These are phyloP conservation scores for Cheilosia scutellata DNA, from an alignment of 2,888 invertebrate species.

Conservation along the genomic window DNA sequence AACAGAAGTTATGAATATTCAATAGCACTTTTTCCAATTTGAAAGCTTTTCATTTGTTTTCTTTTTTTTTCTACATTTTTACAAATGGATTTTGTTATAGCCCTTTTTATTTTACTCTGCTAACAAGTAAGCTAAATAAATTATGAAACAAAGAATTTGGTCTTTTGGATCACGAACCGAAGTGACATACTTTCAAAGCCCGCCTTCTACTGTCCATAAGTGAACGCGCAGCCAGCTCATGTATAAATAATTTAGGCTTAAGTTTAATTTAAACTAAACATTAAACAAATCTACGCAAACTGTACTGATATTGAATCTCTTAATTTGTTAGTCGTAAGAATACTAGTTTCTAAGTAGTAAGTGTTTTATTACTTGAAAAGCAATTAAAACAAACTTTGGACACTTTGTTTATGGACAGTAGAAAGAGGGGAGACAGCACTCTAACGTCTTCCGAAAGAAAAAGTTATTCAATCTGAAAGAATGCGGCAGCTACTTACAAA, in stretches of 20 bases:
- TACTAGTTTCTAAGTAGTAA: slow-evolving; percentile 30
- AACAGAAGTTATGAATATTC: slow-evolving; percentile 9
- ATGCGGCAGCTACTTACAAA: slow-evolving; percentile 12
- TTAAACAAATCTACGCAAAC: slow-evolving; percentile 48
- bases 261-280: slow-evolving; percentile 14
- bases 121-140: slow-evolving; percentile 54
- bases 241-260: slow-evolving; percentile 49
- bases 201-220: slow-evolving; percentile 59
- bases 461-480: slow-evolving; percentile 84
- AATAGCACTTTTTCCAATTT: slow-evolving; percentile 36
- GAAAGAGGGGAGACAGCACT: not conserved
- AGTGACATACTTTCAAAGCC: not conserved
- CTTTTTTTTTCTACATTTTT: slow-evolving; percentile 31
- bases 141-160: slow-evolving; percentile 29
- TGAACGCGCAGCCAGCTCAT: slow-evolving; percentile 49
- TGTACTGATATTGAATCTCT: slow-evolving; percentile 75
- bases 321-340: slow-evolving; percentile 58
- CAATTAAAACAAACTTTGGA: slow-evolving; percentile 30
- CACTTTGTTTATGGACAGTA: slow-evolving; percentile 68
- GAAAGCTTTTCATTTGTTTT: slow-evolving; percentile 27
- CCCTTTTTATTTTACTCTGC: slow-evolving; percentile 33
- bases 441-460: not conserved
- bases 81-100: slow-evolving; percentile 52
- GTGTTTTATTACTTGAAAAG: slow-evolving; percentile 32
- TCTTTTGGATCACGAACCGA: not conserved